Percentiles rank a stretch among this genome's conserved stretches.
phyloP scores from a whole-genome alignment of 2,113 vertebrate species.

The Nesogale talazaci region DNA sequence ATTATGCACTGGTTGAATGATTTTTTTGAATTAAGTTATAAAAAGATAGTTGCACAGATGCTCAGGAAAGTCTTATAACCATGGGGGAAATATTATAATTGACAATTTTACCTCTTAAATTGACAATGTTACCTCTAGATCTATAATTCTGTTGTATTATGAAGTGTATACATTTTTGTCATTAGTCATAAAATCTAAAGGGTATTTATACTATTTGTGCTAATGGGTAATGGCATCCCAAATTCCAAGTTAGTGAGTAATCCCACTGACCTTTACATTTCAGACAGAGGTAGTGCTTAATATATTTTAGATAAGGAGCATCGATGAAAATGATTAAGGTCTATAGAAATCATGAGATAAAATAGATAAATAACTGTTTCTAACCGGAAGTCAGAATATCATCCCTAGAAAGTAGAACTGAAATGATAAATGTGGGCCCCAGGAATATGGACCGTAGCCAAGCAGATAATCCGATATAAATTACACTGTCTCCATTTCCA shows the following conservation, averaged over 20 bases:
- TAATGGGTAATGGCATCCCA: not conserved
- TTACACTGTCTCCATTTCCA: conserved; percentile 67
- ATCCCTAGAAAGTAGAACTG: conserved; percentile 5
- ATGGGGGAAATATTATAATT: not conserved
- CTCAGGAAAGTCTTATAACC: not conserved
- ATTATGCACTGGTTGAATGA: not conserved
- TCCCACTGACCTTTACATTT: not conserved
- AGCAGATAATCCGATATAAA: conserved; percentile 44
- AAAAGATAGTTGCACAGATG: not conserved
- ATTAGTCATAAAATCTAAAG: not conserved
- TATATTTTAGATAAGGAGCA: not conserved
- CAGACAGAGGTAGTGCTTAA: not conserved
- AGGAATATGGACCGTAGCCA: conserved; percentile 1
- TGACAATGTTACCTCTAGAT: not conserved
- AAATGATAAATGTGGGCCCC: conserved; percentile 54
- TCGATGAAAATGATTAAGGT: conserved; percentile 26
- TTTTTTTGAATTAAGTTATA: not conserved
- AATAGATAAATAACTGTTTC: conserved; percentile 23
- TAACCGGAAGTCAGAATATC: conserved; percentile 9
- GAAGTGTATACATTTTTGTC: not conserved
- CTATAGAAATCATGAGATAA: not conserved
- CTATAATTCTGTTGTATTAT: not conserved
- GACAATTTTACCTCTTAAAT: not conserved
- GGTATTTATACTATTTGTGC: not conserved
- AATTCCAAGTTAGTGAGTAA: conserved; percentile 1